Conservation (phyloP, 2,113 vertebrate genomes). For the Columba janthina region DNA sequence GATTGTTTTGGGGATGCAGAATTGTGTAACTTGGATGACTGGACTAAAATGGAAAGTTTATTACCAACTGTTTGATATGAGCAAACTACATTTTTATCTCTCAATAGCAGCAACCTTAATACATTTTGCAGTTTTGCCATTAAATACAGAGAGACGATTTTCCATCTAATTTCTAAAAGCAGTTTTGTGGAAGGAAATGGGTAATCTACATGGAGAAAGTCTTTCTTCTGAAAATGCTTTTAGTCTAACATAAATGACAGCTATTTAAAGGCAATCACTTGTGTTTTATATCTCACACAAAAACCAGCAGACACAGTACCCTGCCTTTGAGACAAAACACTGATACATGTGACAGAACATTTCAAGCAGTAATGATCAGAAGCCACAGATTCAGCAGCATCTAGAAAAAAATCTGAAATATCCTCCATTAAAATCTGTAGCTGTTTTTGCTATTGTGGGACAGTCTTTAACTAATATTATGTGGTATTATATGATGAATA, state of each 20-base stretch:
- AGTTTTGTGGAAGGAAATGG: slow-evolving; percentile 44
- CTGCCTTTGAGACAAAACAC: slow-evolving; percentile 48
- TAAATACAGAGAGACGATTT: slow-evolving; percentile 39
- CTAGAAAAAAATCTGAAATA: not conserved
- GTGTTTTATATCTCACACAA: slow-evolving; percentile 36
- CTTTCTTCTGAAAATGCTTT: slow-evolving; percentile 12
- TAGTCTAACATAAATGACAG: slow-evolving; percentile 28
- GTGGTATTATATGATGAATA: not conserved
- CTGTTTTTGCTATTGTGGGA: not conserved
- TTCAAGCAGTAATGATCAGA: slow-evolving; percentile 38
- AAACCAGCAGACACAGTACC: slow-evolving; percentile 7
- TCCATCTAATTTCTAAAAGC: slow-evolving; percentile 26
- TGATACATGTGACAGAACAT: slow-evolving; percentile 27
- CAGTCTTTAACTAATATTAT: not conserved
- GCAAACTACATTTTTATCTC: not conserved
- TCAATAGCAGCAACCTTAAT: not conserved
- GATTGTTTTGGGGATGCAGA: not conserved
- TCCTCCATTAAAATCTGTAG: slow-evolving; percentile 5
- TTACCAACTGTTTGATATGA: not conserved
- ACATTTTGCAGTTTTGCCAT: slow-evolving; percentile 13
- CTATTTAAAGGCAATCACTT: slow-evolving; percentile 51
- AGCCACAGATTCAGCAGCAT: slow-evolving; percentile 1
- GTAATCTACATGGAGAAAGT: slow-evolving; percentile 29
- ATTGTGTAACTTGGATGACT: not conserved
- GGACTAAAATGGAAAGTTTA: not conserved